A percentile compares a stretch with the other conserved stretches of the same genome.
These are phyloP conservation scores for Pachliopta kotzebuea DNA, from an alignment of 2,888 invertebrate genomes.

Conservation along the genomic window DNA sequence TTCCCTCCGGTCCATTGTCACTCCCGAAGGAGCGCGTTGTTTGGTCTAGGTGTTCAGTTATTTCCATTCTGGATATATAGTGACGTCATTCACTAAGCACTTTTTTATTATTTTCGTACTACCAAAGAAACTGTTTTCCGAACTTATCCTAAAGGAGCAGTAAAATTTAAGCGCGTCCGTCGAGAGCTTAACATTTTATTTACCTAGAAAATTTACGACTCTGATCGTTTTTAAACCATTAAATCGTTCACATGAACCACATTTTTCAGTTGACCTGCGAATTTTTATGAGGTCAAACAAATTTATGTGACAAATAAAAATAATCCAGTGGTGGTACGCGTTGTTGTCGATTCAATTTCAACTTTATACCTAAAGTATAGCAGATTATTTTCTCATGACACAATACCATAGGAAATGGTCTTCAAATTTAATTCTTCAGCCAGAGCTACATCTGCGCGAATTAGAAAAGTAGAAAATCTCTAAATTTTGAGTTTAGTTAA, in stretches of 20 bases:
- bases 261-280: conserved; percentile 29
- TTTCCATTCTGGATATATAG: too few species aligned
- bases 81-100: too few species aligned
- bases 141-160: conserved; percentile 12
- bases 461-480: conserved; percentile 32
- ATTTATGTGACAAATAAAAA: conserved; percentile 29
- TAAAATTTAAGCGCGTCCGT: conserved; percentile 19
- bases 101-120: too few species aligned
- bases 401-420: conserved; percentile 28
- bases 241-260: conserved; percentile 28
- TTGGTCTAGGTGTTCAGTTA: too few species aligned
- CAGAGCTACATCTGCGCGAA: conserved; percentile 32
- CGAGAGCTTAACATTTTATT: conserved; percentile 23
- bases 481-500: conserved; percentile 24
- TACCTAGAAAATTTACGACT: conserved; percentile 23
- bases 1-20: too few species aligned
- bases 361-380: conserved; percentile 30
- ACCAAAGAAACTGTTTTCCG: background rate
- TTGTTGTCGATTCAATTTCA: conserved; percentile 28
- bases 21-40: too few species aligned
- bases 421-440: conserved; percentile 28
- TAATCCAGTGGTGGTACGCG: conserved; percentile 23
- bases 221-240: conserved; percentile 24
- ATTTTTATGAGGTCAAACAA: conserved; percentile 30
- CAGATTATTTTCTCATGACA: conserved; percentile 31